phyloP scores from a whole-genome alignment of 2,113 vertebrate genomes.

The Macquaria ambigua region DNA sequence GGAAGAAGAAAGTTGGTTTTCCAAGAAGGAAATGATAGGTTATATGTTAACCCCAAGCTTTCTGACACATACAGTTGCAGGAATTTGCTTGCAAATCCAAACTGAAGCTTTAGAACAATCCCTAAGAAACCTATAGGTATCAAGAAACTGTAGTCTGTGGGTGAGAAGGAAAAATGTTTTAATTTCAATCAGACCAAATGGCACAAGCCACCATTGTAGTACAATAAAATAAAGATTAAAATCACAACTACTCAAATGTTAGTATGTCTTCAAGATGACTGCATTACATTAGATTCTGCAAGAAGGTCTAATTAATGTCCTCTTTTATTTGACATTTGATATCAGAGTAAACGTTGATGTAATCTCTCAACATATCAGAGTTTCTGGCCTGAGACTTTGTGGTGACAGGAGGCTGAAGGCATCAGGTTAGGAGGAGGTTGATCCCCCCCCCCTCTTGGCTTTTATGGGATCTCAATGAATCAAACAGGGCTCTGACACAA shows the following conservation, averaged over 20 bases:
- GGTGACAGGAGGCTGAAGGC: constrained; percentile 41
- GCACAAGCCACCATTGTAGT: neutral
- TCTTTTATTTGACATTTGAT: constrained; percentile 56
- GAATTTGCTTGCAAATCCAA: neutral
- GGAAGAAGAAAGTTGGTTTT: constrained; percentile 5
- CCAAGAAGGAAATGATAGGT: neutral
- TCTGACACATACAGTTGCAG: neutral
- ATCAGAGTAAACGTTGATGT: constrained; percentile 17
- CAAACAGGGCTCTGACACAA: constrained; percentile 45
- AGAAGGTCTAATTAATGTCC: constrained; percentile 16
- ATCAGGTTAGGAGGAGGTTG: constrained; percentile 1
- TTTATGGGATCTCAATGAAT: constrained; percentile 56
- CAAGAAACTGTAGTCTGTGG: neutral
- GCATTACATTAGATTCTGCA: constrained; percentile 2
- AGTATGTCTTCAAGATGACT: neutral
- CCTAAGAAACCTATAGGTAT: neutral
- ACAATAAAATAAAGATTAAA: neutral
- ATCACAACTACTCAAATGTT: neutral
- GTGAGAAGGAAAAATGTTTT: neutral
- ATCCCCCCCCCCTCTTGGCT: neutral
- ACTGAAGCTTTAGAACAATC: neutral
- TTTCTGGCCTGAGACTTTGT: constrained; percentile 30
- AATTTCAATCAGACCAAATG: neutral
- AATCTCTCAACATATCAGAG: constrained; percentile 26
- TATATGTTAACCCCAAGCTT: neutral